Evolutionary conservation across 2,888 invertebrate genomes (phyloP).

Genomic region (Pterobdella sp.): DNA sequence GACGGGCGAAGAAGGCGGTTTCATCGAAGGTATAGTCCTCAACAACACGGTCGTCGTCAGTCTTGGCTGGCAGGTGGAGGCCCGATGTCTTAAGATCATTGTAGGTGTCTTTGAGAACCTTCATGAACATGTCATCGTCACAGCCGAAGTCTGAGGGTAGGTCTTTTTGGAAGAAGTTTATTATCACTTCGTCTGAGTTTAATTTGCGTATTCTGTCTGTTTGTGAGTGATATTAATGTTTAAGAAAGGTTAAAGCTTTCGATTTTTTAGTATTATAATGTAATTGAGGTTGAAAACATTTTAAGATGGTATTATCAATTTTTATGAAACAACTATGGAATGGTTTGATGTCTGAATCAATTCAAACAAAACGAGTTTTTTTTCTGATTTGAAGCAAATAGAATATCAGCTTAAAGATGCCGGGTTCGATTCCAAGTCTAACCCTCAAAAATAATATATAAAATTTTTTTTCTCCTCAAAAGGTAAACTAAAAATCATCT

Average conservation of each 20-base stretch:
- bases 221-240: no score
- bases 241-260: not conserved
- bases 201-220: slow-evolving; percentile 27
- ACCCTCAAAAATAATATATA: no score
- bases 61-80: slow-evolving; percentile 70
- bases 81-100: slow-evolving; percentile 63
- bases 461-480: no score
- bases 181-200: slow-evolving; percentile 46
- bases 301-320: no score
- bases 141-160: slow-evolving; percentile 84
- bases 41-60: slow-evolving; percentile 38
- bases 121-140: slow-evolving; percentile 81
- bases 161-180: slow-evolving; percentile 60
- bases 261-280: not conserved
- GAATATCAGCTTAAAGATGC: no score
- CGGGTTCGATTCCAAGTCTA: no score
- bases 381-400: slow-evolving; percentile 1
- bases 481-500: no score
- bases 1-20: not conserved
- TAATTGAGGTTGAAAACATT: no score
- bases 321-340: no score
- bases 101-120: slow-evolving; percentile 74
- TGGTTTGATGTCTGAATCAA: no score
- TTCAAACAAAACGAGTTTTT: not conserved
- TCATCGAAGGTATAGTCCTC: slow-evolving; percentile 2